Evolutionary conservation across 2,113 vertebrate genomes (phyloP).

Genomic region (Cavia porcellus): DNA sequence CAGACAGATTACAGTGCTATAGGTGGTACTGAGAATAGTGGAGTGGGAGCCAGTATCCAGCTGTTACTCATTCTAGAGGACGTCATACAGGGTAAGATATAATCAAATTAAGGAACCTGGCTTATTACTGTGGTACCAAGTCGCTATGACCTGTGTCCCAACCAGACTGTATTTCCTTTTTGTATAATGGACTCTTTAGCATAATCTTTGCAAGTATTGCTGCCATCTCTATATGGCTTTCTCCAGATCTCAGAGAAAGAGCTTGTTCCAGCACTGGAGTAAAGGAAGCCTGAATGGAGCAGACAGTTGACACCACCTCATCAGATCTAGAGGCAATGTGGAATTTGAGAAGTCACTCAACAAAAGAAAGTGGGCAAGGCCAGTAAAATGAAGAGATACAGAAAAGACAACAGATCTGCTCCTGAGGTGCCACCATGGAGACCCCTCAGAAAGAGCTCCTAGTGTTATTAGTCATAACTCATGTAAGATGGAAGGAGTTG

Average conservation of each 20-base stretch:
- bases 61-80: background rate
- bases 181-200: background rate
- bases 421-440: background rate
- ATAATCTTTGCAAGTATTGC: background rate
- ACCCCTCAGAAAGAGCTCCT: background rate
- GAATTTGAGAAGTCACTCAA: background rate
- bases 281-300: background rate
- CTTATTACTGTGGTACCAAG: background rate
- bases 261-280: too few species aligned
- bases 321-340: background rate
- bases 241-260: background rate
- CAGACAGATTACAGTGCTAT: fast-evolving
- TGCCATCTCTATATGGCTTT: background rate
- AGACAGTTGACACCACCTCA: background rate
- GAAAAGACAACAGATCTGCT: background rate
- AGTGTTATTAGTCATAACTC: too few species aligned
- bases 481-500: background rate
- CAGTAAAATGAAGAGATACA: background rate
- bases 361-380: background rate
- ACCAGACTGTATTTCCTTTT: fast-evolving
- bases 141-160: background rate
- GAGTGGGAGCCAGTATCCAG: background rate
- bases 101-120: background rate
- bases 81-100: background rate
- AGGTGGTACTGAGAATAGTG: fast-evolving